Percentiles rank a stretch among this genome's conserved stretches.
Conservation (phyloP, 2,888 invertebrate species). For the Leptopilina drosophilae region DNA sequence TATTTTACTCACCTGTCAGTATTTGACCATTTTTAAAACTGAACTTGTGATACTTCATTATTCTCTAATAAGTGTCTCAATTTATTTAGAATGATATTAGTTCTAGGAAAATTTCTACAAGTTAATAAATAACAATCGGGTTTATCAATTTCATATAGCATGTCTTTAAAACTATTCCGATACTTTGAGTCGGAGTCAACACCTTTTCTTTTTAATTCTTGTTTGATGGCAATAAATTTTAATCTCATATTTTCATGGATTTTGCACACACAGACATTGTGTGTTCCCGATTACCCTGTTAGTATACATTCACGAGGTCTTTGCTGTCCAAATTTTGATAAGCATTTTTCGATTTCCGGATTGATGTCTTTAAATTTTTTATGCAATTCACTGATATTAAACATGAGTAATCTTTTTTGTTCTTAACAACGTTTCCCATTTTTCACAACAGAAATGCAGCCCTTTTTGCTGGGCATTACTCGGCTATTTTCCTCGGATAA, state of each 20-base stretch:
- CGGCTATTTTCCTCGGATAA: slow-evolving; percentile 36
- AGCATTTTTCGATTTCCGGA: slow-evolving; percentile 28
- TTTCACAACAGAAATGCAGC: slow-evolving; percentile 44
- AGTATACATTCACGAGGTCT: slow-evolving; percentile 36
- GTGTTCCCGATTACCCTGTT: slow-evolving; percentile 1
- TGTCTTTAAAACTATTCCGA: not conserved
- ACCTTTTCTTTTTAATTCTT: slow-evolving; percentile 35
- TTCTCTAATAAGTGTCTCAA: too few species aligned
- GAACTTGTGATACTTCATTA: not conserved
- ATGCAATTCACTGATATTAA: slow-evolving; percentile 39
- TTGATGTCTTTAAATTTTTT: slow-evolving; percentile 10
- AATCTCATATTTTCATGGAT: slow-evolving; percentile 34
- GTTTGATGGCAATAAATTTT: slow-evolving; percentile 32
- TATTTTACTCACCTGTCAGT: not conserved
- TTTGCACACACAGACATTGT: slow-evolving; percentile 42
- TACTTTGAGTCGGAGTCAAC: not conserved
- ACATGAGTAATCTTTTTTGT: slow-evolving; percentile 35
- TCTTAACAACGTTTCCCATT: slow-evolving; percentile 40
- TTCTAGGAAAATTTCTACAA: not conserved
- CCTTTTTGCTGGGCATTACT: slow-evolving; percentile 46
- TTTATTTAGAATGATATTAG: not conserved
- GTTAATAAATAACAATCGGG: not conserved
- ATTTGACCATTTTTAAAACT: not conserved
- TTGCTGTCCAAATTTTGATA: slow-evolving; percentile 39
- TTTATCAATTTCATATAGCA: not conserved